phyloP scores from a whole-genome alignment of 2,888 invertebrate genomes.

The Rhopalosiphum nymphaeae region DNA sequence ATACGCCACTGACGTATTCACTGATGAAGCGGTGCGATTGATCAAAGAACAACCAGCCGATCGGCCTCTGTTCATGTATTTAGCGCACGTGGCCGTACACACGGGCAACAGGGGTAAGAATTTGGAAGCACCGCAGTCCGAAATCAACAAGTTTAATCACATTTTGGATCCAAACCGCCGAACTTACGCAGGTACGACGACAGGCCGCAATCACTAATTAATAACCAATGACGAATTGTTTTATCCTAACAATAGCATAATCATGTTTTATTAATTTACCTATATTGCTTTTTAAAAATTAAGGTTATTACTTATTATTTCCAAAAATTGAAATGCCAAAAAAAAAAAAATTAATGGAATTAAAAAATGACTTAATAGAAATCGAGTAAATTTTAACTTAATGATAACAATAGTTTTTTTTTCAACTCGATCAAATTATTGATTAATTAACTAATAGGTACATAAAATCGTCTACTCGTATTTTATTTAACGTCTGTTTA shows the following conservation, averaged over 20 bases:
- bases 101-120: conserved; percentile 70
- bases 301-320: background rate
- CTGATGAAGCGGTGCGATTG: conserved; percentile 71
- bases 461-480: background rate
- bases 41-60: conserved; percentile 70
- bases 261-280: background rate
- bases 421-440: background rate
- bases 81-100: conserved; percentile 74
- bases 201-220: background rate
- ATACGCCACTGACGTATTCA: conserved; percentile 73
- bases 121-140: conserved; percentile 75
- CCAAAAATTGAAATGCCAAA: background rate
- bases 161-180: conserved; percentile 79
- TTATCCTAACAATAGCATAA: background rate
- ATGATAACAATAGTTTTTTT: background rate
- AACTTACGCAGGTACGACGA: conserved; percentile 78
- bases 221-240: background rate
- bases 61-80: conserved; percentile 73
- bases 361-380: background rate
- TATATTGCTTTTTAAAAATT: background rate
- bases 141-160: conserved; percentile 78
- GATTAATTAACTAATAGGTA: background rate
- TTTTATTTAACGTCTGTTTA: background rate
- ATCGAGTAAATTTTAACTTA: background rate
- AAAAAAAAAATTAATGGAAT: background rate